Base-by-base conservation (phyloP, 2,888 invertebrate species). In the Cryptus viduatorius region DNA sequence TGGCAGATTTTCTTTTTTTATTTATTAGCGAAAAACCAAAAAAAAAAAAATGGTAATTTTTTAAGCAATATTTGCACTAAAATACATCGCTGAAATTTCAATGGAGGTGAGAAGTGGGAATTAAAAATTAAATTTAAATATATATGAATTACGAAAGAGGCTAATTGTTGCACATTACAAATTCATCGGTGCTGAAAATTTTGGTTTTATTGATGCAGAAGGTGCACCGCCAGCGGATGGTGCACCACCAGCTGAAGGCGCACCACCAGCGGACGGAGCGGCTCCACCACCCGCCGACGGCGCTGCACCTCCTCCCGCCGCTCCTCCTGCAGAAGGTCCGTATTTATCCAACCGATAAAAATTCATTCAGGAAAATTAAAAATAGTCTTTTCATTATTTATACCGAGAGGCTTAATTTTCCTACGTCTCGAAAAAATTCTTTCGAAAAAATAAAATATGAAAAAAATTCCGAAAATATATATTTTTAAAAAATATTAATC, bases 211-310 rank as follows among this genome's bases (percentile, higher is more conserved):
- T 14, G 12, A 31, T 61, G 1, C 79, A 67, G 73, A 80, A 42
- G 67, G 68, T 65, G 75, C 82, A 16, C 76, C 82, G 76, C 19
- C 24, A 3, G 56, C 56, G 19, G 56, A 48, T 8, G 46, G 46
- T 92, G 93, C 4, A 90, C 92, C 59, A 29, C 92, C 93, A 4
- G 90, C 92, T 0, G 94, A 93, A 64, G 92, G 92, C 50, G 93
- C 93, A 0, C 92, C 94, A 50, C 87, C 86, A 37, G 87, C 86
- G 14, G 90, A 89, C 72, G 89, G 82, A 37, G 89, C 91, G 24
- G 86, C 46, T 24, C 46, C 75, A n/a, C 64, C 75, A 3, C 75
- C 75, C 7, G 86, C 89, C 44, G 88, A 90, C 69, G 90, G 88
- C 46, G 89, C 90, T 50, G 87, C 88, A 50, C 77, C 87, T 16